phyloP scores from a whole-genome alignment of 92 coral and sea anemone species.

The Bergia sp. region DNA sequence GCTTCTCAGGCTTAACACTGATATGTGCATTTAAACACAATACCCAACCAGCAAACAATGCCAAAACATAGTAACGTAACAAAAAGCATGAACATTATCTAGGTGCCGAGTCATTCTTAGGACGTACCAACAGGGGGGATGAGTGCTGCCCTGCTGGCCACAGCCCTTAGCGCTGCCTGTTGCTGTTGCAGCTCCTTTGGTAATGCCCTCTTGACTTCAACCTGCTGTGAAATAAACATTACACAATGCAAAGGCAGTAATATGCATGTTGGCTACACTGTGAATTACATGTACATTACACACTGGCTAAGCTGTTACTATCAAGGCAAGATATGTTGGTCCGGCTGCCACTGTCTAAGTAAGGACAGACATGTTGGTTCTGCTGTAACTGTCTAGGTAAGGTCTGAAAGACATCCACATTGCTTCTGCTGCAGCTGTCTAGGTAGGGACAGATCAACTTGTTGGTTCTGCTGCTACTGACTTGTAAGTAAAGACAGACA shows the following conservation, averaged over 20 bases:
- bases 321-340: not conserved
- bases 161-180: slow-evolving; percentile 89
- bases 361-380: not conserved
- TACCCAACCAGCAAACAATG: no score
- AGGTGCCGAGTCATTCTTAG: not conserved
- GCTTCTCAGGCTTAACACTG: no score
- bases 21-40: no score
- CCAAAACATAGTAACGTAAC: no score
- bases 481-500: no score
- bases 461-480: no score
- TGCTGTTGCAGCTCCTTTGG: slow-evolving; percentile 95
- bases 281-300: no score
- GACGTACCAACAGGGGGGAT: slow-evolving; percentile 82
- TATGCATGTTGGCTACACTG: no score
- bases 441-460: no score
- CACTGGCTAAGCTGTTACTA: no score
- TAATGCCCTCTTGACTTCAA: slow-evolving; percentile 96
- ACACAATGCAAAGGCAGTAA: no score
- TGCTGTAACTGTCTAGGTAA: not conserved
- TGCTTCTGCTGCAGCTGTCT: not conserved
- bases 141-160: slow-evolving; percentile 81
- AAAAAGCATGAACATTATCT: no score
- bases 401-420: not conserved
- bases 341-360: not conserved
- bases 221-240: slow-evolving; percentile 53